A percentile compares a stretch with the other conserved stretches of the same genome.
These are phyloP conservation scores for Brachyopa scutellaris DNA, from an alignment of 2,888 invertebrate genomes.

Conservation along the genomic window DNA sequence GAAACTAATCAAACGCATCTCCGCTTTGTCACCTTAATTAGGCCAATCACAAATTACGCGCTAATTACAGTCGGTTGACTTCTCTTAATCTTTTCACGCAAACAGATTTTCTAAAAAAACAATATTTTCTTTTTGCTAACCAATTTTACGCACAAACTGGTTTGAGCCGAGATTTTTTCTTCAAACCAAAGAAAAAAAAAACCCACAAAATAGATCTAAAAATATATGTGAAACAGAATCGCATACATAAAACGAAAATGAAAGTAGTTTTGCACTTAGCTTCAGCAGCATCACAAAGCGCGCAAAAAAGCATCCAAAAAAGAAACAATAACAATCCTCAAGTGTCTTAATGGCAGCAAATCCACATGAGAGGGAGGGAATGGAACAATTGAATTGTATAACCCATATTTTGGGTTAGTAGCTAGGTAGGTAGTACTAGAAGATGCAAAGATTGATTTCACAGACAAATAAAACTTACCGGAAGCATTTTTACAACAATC, in stretches of 20 bases:
- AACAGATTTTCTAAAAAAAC: neutral
- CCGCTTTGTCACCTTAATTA: neutral
- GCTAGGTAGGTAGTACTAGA: slow-evolving; percentile 32
- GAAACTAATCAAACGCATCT: too few relatives aligned
- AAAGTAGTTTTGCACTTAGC: slow-evolving; percentile 64
- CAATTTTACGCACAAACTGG: slow-evolving; percentile 27
- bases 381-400: slow-evolving; percentile 39
- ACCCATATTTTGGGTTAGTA: slow-evolving; percentile 56
- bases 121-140: neutral
- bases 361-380: slow-evolving; percentile 1
- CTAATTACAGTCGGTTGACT: neutral
- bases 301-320: slow-evolving; percentile 7
- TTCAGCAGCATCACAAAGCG: slow-evolving; percentile 38
- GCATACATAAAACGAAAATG: slow-evolving; percentile 61
- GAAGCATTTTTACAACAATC: slow-evolving; percentile 68
- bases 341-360: slow-evolving; percentile 50
- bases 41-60: slow-evolving; percentile 15
- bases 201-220: slow-evolving; percentile 7
- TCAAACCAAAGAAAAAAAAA: neutral
- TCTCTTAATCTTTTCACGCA: neutral
- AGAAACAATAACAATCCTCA: slow-evolving; percentile 51
- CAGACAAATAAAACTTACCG: slow-evolving; percentile 70
- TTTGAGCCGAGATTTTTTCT: slow-evolving; percentile 1
- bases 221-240: neutral
- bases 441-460: slow-evolving; percentile 35